Conservation (phyloP, 2,888 invertebrate genomes). For the Parnassius glacialis region DNA sequence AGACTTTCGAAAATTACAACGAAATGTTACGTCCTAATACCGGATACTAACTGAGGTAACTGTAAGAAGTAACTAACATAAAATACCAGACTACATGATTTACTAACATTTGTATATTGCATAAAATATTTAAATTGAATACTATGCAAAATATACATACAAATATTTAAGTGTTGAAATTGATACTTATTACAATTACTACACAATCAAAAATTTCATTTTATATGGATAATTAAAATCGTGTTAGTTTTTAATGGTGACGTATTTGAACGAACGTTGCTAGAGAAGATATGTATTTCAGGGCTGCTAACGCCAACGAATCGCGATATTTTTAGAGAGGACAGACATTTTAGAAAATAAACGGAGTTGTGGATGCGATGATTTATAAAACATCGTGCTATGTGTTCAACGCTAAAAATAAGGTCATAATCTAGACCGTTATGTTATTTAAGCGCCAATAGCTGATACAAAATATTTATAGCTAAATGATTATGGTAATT, state of each 20-base stretch:
- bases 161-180: too few relatives aligned
- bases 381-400: conserved; percentile 52
- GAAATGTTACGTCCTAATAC: not conserved
- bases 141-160: too few relatives aligned
- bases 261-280: conserved; percentile 48
- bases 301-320: conserved; percentile 62
- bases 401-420: conserved; percentile 27
- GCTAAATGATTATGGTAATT: too few relatives aligned
- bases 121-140: too few relatives aligned
- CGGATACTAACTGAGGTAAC: conserved; percentile 13
- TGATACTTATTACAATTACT: not conserved
- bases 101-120: not conserved
- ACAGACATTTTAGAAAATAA: conserved; percentile 77
- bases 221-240: conserved; percentile 28
- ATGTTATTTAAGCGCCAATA: conserved; percentile 4
- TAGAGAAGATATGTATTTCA: conserved; percentile 60
- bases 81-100: conserved; percentile 10
- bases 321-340: conserved; percentile 72
- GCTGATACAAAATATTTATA: not conserved
- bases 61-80: not conserved
- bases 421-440: conserved; percentile 5
- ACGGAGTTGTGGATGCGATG: conserved; percentile 59
- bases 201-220: conserved; percentile 2
- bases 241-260: conserved; percentile 40
- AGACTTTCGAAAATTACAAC: not conserved